A percentile compares a stretch with the other conserved stretches of the same genome.
phyloP scores from a whole-genome alignment of 2,888 invertebrate species.

The Eristalis arbustorum region DNA sequence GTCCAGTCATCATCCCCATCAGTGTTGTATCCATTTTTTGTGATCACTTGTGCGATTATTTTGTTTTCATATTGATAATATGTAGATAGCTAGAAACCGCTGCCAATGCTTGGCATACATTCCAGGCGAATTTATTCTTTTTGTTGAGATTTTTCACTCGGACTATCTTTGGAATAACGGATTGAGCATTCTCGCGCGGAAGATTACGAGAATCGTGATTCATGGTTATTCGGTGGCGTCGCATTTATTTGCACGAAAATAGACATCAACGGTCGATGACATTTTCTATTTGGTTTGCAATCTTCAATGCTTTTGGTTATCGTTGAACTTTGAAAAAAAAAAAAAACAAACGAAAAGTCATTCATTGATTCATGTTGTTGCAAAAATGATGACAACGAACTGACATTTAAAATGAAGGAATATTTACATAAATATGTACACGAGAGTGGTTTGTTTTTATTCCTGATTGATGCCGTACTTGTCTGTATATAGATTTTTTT shows the following conservation, averaged over 20 bases:
- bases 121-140: neutral
- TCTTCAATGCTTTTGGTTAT: conserved; percentile 7
- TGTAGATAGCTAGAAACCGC: neutral
- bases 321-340: neutral
- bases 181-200: neutral
- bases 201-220: conserved; percentile 3
- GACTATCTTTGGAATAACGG: neutral
- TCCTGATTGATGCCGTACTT: too few species aligned
- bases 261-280: conserved; percentile 25
- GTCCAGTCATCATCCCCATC: neutral
- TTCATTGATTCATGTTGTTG: neutral
- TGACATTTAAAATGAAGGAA: neutral
- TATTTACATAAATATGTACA: neutral
- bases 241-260: conserved; percentile 21
- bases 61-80: neutral
- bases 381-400: neutral
- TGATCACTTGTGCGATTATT: neutral
- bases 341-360: conserved; percentile 1
- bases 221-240: conserved; percentile 7
- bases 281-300: neutral
- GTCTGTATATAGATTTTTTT: too few species aligned
- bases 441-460: too few species aligned
- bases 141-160: neutral
- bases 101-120: neutral
- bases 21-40: neutral